These are phyloP conservation scores for Ciconia nigra DNA, from an alignment of 2,797 vertebrate species.

Conservation along the genomic window DNA sequence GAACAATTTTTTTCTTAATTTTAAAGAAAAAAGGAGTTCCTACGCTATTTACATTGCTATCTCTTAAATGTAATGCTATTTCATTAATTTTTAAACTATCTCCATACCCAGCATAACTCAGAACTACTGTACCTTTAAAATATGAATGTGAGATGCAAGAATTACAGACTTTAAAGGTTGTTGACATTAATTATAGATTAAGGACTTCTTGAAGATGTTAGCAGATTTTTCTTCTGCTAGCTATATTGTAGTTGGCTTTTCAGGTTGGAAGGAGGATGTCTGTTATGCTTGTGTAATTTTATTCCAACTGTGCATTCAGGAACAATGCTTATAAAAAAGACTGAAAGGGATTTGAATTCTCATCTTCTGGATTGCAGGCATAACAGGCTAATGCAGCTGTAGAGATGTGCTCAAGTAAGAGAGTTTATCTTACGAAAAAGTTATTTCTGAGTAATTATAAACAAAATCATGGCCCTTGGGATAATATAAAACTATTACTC, in stretches of 20 bases:
- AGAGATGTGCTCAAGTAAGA: not conserved
- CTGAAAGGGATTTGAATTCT: not conserved
- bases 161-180: not conserved
- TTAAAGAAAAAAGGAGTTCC: not conserved
- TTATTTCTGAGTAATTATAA: conserved; percentile 50
- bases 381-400: not conserved
- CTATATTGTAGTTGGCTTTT: not conserved
- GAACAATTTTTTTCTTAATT: not conserved
- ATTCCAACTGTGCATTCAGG: not conserved
- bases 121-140: conserved; percentile 42
- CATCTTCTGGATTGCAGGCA: not conserved
- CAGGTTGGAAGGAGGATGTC: not conserved
- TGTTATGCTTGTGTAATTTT: not conserved
- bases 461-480: not conserved
- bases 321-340: not conserved
- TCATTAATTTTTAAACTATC: conserved; percentile 10
- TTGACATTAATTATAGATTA: conserved; percentile 46
- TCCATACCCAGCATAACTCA: not conserved
- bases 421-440: conserved; percentile 18
- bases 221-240: not conserved
- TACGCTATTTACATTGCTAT: not conserved
- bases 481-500: conserved; percentile 33
- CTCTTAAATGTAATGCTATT: not conserved
- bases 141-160: conserved; percentile 9
- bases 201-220: conserved; percentile 9